Conservation (phyloP, 2,797 vertebrate genomes). For the Peromyscus eremicus region DNA sequence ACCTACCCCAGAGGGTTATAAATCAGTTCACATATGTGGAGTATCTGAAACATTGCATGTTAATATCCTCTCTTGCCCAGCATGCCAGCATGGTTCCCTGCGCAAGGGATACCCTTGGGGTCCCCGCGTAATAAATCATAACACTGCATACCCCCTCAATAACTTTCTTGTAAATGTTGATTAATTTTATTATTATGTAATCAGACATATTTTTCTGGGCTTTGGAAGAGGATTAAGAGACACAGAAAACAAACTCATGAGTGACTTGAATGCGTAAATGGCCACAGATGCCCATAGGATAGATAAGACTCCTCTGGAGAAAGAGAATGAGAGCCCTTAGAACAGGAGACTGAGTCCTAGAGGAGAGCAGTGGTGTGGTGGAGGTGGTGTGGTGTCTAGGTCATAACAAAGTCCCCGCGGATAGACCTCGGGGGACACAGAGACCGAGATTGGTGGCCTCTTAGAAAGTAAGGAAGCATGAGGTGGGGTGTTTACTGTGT, state of each 20-base stretch:
- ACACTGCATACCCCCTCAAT: background rate
- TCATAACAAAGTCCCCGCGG: background rate
- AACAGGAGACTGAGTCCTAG: background rate
- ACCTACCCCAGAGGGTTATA: background rate
- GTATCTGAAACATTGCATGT: background rate
- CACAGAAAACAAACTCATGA: background rate
- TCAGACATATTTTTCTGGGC: background rate
- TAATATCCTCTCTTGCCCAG: no score
- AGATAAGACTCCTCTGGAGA: background rate
- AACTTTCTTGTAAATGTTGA: background rate
- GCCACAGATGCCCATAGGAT: background rate
- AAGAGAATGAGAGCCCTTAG: background rate
- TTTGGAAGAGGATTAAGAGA: background rate
- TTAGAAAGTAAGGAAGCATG: background rate
- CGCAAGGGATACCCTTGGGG: no score
- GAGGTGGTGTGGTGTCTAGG: background rate
- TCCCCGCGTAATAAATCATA: no score
- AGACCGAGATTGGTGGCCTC: background rate
- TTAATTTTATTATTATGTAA: slow-evolving; percentile 8
- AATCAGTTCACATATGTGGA: background rate
- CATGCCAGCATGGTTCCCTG: no score
- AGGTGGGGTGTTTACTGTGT: background rate
- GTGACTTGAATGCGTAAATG: background rate
- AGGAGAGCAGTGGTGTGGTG: background rate
- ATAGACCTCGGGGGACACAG: background rate